Conservation (phyloP, 2,888 invertebrate genomes). For the Parnassius orleans region DNA sequence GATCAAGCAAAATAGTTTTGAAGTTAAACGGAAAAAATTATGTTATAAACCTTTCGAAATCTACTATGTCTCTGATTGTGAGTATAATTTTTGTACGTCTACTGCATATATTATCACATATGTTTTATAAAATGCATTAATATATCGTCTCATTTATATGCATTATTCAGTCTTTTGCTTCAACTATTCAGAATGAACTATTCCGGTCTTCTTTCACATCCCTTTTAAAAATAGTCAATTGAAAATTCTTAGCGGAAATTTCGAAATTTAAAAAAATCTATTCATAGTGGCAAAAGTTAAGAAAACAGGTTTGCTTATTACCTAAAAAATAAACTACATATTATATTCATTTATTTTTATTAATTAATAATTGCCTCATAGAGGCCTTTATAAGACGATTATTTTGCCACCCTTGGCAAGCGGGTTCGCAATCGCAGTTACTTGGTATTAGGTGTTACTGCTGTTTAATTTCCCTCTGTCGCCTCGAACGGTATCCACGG, state of each 20-base stretch:
- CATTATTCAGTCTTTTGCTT: constrained; percentile 21
- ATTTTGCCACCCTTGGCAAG: no score
- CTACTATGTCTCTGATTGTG: background rate
- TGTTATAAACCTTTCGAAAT: no score
- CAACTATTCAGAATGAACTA: constrained; percentile 18
- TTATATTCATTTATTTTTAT: no score
- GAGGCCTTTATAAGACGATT: no score
- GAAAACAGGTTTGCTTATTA: background rate
- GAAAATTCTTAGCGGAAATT: constrained; percentile 5
- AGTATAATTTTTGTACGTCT: background rate
- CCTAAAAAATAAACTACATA: background rate
- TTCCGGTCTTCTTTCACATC: constrained; percentile 10
- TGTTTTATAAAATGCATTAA: background rate
- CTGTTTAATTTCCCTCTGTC: no score
- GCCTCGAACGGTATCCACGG: no score
- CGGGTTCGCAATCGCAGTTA: no score
- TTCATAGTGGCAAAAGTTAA: background rate
- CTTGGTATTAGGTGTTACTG: no score
- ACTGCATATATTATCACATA: background rate
- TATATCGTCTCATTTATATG: background rate
- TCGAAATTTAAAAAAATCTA: background rate
- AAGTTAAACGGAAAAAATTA: no score
- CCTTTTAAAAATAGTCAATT: constrained; percentile 1
- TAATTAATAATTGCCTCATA: no score
- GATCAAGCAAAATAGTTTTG: no score